Conservation (phyloP, 1,140 invertebrate species). For the Spodoptera litura region DNA sequence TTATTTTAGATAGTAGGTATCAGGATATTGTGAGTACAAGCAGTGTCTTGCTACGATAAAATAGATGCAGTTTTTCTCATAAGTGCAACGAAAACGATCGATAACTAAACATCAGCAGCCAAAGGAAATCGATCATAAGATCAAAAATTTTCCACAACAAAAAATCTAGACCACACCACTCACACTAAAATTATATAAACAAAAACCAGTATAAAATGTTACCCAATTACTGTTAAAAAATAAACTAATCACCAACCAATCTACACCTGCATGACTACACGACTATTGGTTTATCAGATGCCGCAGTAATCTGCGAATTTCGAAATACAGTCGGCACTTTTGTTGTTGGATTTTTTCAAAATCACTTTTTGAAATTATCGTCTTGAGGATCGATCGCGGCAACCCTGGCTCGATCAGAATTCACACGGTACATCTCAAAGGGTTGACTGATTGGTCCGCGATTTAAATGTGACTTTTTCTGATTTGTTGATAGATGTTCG, state of each 20-base stretch:
- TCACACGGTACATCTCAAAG: constrained; percentile 79
- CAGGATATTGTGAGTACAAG: background rate
- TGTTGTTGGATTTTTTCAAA: constrained; percentile 71
- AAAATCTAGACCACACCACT: constrained; percentile 15
- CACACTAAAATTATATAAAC: background rate
- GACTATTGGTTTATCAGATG: constrained; percentile 82
- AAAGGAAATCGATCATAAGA: background rate
- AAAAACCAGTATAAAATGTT: constrained; percentile 35
- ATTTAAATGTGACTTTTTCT: constrained; percentile 52
- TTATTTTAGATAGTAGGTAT: background rate
- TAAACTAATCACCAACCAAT: constrained; percentile 58
- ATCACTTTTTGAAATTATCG: constrained; percentile 76
- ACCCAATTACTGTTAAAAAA: constrained; percentile 43
- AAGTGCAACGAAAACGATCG: background rate
- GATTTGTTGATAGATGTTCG: constrained; percentile 16
- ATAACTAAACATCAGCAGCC: background rate
- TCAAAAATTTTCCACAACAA: background rate
- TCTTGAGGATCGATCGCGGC: constrained; percentile 70
- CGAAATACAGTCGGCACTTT: constrained; percentile 73
- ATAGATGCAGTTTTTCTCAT: too few species aligned
- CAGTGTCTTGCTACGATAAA: too few species aligned
- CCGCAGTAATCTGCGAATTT: constrained; percentile 80
- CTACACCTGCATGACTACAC: constrained; percentile 57
- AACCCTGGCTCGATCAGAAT: constrained; percentile 67
- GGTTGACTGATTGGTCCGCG: constrained; percentile 63